Evolutionary conservation across 2,888 invertebrate species (phyloP).

Genomic region (Osmoderma eremita): DNA sequence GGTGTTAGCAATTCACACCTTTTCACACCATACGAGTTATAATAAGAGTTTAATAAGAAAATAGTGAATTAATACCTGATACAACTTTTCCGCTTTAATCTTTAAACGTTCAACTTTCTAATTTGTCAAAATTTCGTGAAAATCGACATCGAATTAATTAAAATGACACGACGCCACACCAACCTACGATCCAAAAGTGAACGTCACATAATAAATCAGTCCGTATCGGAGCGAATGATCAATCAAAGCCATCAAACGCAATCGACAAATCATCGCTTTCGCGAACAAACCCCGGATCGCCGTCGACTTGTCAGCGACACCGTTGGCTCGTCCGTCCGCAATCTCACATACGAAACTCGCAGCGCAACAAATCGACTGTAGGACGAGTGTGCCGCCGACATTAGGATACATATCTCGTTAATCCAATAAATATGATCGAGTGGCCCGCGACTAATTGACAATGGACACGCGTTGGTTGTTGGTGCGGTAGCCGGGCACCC

Average conservation of each 20-base stretch:
- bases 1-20: too few species aligned
- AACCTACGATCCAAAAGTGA: slow-evolving; percentile 15
- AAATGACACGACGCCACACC: background rate
- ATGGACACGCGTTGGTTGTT: slow-evolving; percentile 50
- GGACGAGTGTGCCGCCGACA: slow-evolving; percentile 57
- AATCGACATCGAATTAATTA: slow-evolving; percentile 10
- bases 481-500: slow-evolving; percentile 51
- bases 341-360: slow-evolving; percentile 12
- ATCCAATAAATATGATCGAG: slow-evolving; percentile 61
- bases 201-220: slow-evolving; percentile 24
- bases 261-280: slow-evolving; percentile 37
- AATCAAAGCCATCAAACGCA: slow-evolving; percentile 39
- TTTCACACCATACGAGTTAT: too few species aligned
- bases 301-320: slow-evolving; percentile 40
- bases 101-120: background rate
- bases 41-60: too few species aligned
- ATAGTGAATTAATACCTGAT: too few species aligned
- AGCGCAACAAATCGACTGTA: slow-evolving; percentile 34
- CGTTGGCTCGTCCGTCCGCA: slow-evolving; percentile 1
- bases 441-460: slow-evolving; percentile 59
- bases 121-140: background rate
- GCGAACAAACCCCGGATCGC: slow-evolving; percentile 17
- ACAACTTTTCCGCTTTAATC: too few species aligned
- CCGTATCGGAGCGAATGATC: slow-evolving; percentile 16
- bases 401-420: slow-evolving; percentile 60